Evolutionary conservation across 2,888 invertebrate genomes (phyloP).

Genomic region (Philereme transversata): DNA sequence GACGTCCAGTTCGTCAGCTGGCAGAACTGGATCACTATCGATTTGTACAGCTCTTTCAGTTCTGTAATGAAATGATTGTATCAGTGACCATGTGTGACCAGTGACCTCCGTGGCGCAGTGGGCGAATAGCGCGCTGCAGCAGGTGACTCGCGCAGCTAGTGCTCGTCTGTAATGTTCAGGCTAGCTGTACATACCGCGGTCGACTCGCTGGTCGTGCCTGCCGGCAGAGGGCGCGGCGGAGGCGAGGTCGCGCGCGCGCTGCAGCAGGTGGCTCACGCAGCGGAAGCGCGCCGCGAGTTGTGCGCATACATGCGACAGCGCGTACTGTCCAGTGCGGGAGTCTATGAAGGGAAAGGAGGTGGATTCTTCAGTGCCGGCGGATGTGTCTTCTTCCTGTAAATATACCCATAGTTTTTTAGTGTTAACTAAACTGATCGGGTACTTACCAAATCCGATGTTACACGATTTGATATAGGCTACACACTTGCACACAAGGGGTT

Average conservation of each 20-base stretch:
- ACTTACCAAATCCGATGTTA: no score
- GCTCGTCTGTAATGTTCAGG: conserved; percentile 24
- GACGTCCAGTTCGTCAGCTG: conserved; percentile 54
- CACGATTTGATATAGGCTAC: no score
- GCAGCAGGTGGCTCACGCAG: conserved; percentile 53
- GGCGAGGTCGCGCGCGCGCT: conserved; percentile 55
- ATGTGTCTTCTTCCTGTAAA: conserved; percentile 63
- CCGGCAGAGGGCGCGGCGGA: conserved; percentile 43
- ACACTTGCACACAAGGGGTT: no score
- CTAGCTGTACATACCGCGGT: conserved; percentile 50
- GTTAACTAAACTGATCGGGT: no score
- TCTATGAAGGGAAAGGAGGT: conserved; percentile 58
- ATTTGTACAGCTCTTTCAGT: conserved; percentile 59
- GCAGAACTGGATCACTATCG: conserved; percentile 60
- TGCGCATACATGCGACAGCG: conserved; percentile 51
- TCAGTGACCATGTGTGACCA: not conserved
- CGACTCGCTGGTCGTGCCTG: conserved; percentile 49
- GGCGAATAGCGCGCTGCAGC: conserved; percentile 45
- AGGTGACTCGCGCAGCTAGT: conserved; percentile 50
- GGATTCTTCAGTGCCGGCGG: conserved; percentile 50
- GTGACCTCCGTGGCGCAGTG: not conserved
- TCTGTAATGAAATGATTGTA: conserved; percentile 48
- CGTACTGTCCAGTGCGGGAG: conserved; percentile 53
- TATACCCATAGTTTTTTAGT: not conserved
- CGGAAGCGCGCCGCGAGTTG: conserved; percentile 49